These are phyloP conservation scores for Polylopha cassiicola DNA, from an alignment of 2,888 invertebrate genomes.

Conservation along the genomic window DNA sequence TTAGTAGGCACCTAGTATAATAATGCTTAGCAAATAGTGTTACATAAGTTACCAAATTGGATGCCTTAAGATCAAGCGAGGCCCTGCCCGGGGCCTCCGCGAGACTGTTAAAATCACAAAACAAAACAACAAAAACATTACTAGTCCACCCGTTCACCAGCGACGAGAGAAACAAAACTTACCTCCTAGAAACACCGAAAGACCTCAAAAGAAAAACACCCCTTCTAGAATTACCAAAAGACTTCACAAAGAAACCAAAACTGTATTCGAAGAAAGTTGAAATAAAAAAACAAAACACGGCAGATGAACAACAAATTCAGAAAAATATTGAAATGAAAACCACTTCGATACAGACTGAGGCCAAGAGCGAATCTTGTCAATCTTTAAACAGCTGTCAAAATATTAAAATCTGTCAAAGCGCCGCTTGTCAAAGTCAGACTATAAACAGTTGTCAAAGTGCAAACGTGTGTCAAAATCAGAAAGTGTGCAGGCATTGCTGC, in stretches of 20 bases:
- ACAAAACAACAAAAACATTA: slow-evolving; percentile 45
- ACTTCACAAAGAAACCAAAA: slow-evolving; percentile 54
- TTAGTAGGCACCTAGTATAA: not conserved
- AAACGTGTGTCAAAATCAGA: slow-evolving; percentile 9
- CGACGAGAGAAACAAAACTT: slow-evolving; percentile 39
- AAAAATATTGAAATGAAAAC: slow-evolving; percentile 36
- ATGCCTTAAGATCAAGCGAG: slow-evolving; percentile 46
- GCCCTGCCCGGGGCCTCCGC: slow-evolving; percentile 60
- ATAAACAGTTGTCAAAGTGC: slow-evolving; percentile 15
- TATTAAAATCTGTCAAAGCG: slow-evolving; percentile 19
- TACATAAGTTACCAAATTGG: slow-evolving; percentile 58
- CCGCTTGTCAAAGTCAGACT: slow-evolving; percentile 22
- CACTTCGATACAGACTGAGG: slow-evolving; percentile 31
- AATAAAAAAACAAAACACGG: slow-evolving; percentile 10
- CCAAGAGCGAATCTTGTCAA: slow-evolving; percentile 23
- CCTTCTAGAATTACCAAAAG: slow-evolving; percentile 52
- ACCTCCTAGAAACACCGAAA: slow-evolving; percentile 59
- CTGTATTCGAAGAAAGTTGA: slow-evolving; percentile 29
- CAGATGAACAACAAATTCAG: slow-evolving; percentile 16
- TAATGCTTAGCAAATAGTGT: slow-evolving; percentile 6
- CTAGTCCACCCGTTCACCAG: slow-evolving; percentile 54
- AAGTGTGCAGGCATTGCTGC: too few species aligned
- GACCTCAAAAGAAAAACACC: slow-evolving; percentile 59
- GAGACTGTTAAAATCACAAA: slow-evolving; percentile 18
- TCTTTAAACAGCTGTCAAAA: slow-evolving; percentile 25